phyloP scores from a whole-genome alignment of 2,113 vertebrate species.

The Ploceus nigricollis region DNA sequence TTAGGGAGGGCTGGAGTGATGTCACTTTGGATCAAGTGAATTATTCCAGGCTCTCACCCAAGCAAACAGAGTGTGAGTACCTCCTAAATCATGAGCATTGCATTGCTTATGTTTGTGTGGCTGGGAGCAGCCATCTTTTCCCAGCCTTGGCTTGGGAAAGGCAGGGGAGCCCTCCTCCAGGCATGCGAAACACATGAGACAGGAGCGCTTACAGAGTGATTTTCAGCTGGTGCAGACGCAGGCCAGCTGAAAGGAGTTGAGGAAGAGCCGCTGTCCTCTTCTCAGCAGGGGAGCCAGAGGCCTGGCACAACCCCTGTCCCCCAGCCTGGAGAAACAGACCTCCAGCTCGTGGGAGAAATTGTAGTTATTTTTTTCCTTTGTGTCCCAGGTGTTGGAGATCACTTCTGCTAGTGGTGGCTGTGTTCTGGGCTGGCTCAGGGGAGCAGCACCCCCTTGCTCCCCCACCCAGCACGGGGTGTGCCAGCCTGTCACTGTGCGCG shows the following conservation, averaged over 20 bases:
- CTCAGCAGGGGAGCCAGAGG: neutral
- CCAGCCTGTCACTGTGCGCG: neutral
- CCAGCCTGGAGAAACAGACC: neutral
- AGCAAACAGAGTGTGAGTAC: neutral
- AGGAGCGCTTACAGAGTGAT: neutral
- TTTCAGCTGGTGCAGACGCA: neutral
- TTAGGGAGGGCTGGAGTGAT: neutral
- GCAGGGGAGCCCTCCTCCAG: neutral
- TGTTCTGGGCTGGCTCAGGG: neutral
- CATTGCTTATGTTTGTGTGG: neutral
- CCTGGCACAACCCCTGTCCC: neutral
- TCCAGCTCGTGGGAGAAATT: neutral
- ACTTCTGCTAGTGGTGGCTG: neutral
- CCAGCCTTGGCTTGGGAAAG: neutral
- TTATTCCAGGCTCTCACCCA: neutral
- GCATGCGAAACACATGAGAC: neutral
- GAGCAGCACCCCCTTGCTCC: neutral
- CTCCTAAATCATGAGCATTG: neutral
- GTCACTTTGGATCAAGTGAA: neutral
- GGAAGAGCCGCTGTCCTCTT: neutral
- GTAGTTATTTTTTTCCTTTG: neutral
- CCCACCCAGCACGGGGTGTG: rapidly evolving
- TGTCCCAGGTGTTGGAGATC: neutral
- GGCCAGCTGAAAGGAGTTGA: neutral
- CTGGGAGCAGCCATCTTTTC: neutral